phyloP scores from a whole-genome alignment of 2,113 vertebrate species.

The rat (Rattus norvegicus) region DNA sequence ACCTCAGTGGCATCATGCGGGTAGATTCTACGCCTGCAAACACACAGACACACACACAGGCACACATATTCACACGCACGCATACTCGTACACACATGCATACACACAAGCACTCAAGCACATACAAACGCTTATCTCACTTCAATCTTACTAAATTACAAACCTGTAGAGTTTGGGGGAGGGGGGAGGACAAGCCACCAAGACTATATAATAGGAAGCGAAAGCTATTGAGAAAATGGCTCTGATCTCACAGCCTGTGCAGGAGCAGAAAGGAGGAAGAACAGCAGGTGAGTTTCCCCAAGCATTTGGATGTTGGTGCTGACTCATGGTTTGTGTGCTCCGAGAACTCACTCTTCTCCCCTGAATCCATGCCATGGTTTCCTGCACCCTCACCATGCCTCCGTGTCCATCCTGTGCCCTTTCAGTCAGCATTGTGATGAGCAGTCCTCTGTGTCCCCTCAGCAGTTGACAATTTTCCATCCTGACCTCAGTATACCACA shows the following conservation, averaged over 20 bases:
- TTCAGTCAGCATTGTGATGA: accelerated
- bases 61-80: neutral
- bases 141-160: neutral
- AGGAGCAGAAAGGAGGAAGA: neutral
- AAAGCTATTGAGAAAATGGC: neutral
- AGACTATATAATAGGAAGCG: neutral
- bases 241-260: neutral
- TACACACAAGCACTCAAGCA: neutral
- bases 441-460: neutral
- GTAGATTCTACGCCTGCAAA: neutral
- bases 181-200: neutral
- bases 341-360: neutral
- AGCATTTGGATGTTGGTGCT: neutral
- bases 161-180: neutral
- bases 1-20: accelerated
- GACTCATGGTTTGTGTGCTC: neutral
- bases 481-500: too few species aligned
- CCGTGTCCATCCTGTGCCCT: accelerated
- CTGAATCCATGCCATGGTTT: neutral
- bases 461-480: neutral
- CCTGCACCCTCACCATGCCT: too few species aligned
- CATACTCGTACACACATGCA: neutral
- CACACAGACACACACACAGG: neutral
- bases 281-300: too few species aligned
- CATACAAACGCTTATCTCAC: neutral